Base-by-base conservation (phyloP, 2,113 vertebrate species). In the Mormoops blainvillei region DNA sequence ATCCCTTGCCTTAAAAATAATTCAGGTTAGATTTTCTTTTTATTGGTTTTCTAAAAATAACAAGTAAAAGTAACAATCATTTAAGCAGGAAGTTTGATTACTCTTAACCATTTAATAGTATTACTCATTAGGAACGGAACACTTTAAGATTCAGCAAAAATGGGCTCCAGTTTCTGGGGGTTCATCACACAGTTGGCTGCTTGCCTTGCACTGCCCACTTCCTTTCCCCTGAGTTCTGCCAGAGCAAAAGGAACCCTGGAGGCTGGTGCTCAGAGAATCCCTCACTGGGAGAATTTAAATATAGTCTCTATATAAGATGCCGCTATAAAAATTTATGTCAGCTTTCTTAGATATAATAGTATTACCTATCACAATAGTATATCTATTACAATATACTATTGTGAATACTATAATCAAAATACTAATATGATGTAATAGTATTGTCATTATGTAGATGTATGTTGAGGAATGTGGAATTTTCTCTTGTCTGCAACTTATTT, bases 201-300 rank as follows among this genome's bases (percentile, higher is more conserved):
- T 74, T 63, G 78, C 71, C 54, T 89, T 58, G 33, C 15, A 56
- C 87, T 87, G 74, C 87, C 92, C 90, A 78, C 87, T 96, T 74
- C 63, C 90, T 97, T 63, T 68, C 31, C 1, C 14, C 5, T 7
- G 1, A 10, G 43, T 85, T 67, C 81, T 84, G 4, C 22, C 10
- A 28, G 36, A 90, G 15, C 15, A 11, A 56, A 68, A 76, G 86
- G 68, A 28, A 24, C 73, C 28, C 16, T 18, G 52, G 50, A 74
- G 67, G 36, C 50, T 77, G 28, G 16, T 56, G 38, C 33, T 84
- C n/a, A 68, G 56, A 58, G 85, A 94, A 63, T 48, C 15, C 26
- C n/a, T 81, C 63, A 20, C 0, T 43, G 43, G 65, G 48, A 50
- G 94, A 71, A 74, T 33, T 67, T 74, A 93, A 50, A 85, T 56